A percentile compares a stretch with the other conserved stretches of the same genome.
Evolutionary conservation across 2,113 vertebrate genomes (phyloP).

Genomic region (Illadopsis cleaveri): DNA sequence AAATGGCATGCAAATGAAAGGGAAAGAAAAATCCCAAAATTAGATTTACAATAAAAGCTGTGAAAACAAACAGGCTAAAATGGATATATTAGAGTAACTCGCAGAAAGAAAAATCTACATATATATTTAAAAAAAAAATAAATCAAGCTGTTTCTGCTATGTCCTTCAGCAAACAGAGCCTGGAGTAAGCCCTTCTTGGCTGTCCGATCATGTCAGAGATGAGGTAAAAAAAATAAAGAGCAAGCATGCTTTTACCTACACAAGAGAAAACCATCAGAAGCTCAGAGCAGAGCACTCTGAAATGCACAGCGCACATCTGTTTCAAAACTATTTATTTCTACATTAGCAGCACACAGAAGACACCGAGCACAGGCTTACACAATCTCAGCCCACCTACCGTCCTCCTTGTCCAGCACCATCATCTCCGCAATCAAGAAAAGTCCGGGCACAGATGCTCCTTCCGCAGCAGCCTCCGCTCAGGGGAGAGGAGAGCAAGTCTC

Average conservation of each 20-base stretch:
- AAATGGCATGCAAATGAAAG: not conserved
- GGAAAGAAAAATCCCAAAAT: slow-evolving; percentile 20
- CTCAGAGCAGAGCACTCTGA: not conserved
- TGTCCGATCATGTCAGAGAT: not conserved
- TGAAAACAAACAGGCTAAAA: not conserved
- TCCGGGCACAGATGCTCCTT: slow-evolving; percentile 88
- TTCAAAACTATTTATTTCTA: slow-evolving; percentile 26
- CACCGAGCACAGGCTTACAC: not conserved
- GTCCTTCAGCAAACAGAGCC: slow-evolving; percentile 4
- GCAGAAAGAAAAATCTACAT: not conserved
- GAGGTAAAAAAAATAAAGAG: not conserved
- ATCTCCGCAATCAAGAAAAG: slow-evolving; percentile 88
- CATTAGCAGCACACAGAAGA: not conserved
- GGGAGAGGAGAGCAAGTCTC: slow-evolving; percentile 71
- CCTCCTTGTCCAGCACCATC: slow-evolving; percentile 99
- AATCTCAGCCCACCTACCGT: slow-evolving; percentile 89
- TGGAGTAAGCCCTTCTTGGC: not conserved
- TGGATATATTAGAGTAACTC: not conserved
- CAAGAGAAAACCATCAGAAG: not conserved
- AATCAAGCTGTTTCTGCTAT: not conserved
- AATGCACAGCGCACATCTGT: not conserved
- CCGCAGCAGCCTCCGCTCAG: slow-evolving; percentile 83
- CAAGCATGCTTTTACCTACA: not conserved
- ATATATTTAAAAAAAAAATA: not conserved
- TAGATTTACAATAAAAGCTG: not conserved